Base-by-base conservation (phyloP, 1,140 invertebrate species). In the Branchinecta lynchi region DNA sequence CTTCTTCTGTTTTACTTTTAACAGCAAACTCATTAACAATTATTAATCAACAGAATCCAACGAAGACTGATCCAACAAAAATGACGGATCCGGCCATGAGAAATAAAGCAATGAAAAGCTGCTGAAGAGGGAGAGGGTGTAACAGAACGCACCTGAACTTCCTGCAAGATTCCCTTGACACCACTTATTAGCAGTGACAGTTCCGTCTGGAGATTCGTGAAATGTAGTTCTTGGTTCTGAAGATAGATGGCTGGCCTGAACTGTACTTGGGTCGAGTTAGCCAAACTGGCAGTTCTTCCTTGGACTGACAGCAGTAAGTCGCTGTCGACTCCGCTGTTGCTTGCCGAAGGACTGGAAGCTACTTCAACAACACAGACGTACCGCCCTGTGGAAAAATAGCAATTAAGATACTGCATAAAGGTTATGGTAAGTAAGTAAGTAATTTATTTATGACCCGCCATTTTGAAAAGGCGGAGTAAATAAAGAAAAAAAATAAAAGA, bases 241-340 rank as follows among this genome's bases (percentile, higher is more conserved):
- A 71, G 21, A 44, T 43, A 69, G 20, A 71, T 65, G 12, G 71
- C 71, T 12, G 71, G 71, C 10, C 46, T 32, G 71, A 71, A 71
- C 32, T 65, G 67, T 17, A 70, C n/a, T n/a, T 65, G 65, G 15
- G n/a, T 21, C 44, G 60, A 45, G 17, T 66, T 46, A 45, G 44
- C 66, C 7, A 71, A 17, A 65, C 43, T 10, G 45, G 45, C 51
- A 15, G 65, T 46, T 32, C 44, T 68, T 45, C 17, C 51, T 60
- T 66, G 51, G 43, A 68, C 71, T 43, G 43, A 66, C 15, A 71
- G 60, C 7, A 71, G 43, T 3, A 71, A 46, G 66, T 71, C 71
- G 8, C 68, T 69, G 46, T 69, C 68, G 6, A 71, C 12, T 0
- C 21, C 43, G 45, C 65, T 70, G 12, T 43, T 66, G 9, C 68